phyloP scores from a whole-genome alignment of 64 coral and sea anemone species.

The Montipora capricornis region DNA sequence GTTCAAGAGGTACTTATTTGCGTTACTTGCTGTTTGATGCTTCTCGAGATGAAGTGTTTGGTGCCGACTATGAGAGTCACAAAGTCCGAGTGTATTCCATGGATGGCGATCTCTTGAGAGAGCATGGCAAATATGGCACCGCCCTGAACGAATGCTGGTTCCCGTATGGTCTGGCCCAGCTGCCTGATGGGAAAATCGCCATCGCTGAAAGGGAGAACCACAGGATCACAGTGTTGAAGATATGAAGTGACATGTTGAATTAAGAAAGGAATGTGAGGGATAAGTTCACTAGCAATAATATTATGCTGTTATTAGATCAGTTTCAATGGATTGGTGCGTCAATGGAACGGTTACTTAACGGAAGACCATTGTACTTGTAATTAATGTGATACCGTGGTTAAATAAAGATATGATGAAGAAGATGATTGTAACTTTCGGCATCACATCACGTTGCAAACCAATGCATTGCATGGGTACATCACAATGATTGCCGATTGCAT shows the following conservation, averaged over 20 bases:
- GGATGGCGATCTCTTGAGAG: constrained; percentile 39
- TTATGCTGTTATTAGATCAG: too few relatives aligned
- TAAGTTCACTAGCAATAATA: too few relatives aligned
- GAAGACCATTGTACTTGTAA: too few relatives aligned
- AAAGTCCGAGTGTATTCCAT: constrained; percentile 66
- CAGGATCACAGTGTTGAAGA: constrained; percentile 79
- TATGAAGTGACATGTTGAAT: constrained; percentile 56
- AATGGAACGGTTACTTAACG: too few relatives aligned
- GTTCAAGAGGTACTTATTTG: constrained; percentile 20
- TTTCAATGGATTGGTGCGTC: too few relatives aligned
- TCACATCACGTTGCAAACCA: too few relatives aligned
- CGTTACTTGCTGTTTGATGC: constrained; percentile 61
- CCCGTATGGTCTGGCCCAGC: constrained; percentile 61
- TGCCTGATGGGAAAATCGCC: constrained; percentile 77
- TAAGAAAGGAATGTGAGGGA: too few relatives aligned
- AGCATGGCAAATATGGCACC: constrained; percentile 68
- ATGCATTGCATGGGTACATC: too few relatives aligned
- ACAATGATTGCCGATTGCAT: too few relatives aligned
- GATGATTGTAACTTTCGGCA: too few relatives aligned
- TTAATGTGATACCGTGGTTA: too few relatives aligned
- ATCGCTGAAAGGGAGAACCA: constrained; percentile 81
- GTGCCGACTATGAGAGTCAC: constrained; percentile 68
- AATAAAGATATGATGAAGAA: too few relatives aligned
- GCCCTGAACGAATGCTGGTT: constrained; percentile 78
- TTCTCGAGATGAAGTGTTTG: constrained; percentile 59